Conservation (phyloP, 2,797 vertebrate genomes). For the Amblyopsis hoosieri region DNA sequence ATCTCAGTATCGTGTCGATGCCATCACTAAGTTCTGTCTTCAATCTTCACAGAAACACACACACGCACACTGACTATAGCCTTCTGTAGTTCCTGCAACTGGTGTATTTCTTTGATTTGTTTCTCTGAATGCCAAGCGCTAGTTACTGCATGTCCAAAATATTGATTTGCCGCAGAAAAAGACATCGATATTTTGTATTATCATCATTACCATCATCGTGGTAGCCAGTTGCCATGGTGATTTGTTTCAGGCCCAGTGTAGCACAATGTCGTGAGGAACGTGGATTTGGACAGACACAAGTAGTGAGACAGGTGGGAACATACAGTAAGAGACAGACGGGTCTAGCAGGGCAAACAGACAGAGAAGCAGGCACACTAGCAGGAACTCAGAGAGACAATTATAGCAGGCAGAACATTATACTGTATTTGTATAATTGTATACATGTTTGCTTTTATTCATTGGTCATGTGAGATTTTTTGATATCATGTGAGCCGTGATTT, state of each 20-base stretch:
- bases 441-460: slow-evolving; percentile 1
- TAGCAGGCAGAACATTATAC: not conserved
- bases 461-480: too few relatives aligned
- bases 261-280: slow-evolving; percentile 7
- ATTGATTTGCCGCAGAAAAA: slow-evolving; percentile 43
- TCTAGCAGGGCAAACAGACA: not conserved
- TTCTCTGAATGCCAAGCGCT: not conserved
- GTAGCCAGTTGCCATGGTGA: slow-evolving; percentile 56
- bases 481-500: not conserved
- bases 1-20: too few relatives aligned
- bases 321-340: not conserved
- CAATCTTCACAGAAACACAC: slow-evolving; percentile 15
- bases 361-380: not conserved
- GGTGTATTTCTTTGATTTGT: not conserved
- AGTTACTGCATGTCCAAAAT: slow-evolving; percentile 30
- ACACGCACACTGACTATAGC: slow-evolving; percentile 14
- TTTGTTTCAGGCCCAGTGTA: slow-evolving; percentile 32
- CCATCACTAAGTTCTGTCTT: not conserved
- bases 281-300: not conserved
- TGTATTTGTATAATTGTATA: not conserved
- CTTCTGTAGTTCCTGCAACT: slow-evolving; percentile 49
- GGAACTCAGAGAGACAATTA: slow-evolving; percentile 1
- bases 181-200: slow-evolving; percentile 42
- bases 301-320: not conserved
- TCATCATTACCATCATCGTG: slow-evolving; percentile 38